phyloP scores from a whole-genome alignment of 2,888 invertebrate species.

The Adelognathus sp. region DNA sequence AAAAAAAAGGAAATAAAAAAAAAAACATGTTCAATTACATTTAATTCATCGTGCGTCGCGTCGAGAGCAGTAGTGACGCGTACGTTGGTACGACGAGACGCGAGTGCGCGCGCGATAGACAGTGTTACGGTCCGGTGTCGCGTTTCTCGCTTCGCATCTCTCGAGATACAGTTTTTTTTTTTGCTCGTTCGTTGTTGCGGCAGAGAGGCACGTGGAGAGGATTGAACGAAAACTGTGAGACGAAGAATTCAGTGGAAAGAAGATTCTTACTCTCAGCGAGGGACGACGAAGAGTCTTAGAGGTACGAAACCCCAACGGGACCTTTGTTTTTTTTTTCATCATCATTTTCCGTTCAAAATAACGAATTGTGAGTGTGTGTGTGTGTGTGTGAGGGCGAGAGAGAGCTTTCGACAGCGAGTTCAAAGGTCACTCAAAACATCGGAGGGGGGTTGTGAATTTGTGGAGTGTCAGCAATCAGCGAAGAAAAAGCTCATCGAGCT shows the following conservation, averaged over 20 bases:
- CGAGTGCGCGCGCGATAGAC: no score
- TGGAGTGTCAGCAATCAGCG: not conserved
- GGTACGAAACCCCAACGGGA: not conserved
- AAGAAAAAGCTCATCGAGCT: not conserved
- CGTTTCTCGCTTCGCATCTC: conserved; percentile 26
- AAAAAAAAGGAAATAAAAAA: no score
- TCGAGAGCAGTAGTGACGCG: conserved; percentile 68
- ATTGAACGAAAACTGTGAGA: not conserved
- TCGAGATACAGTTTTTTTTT: conserved; percentile 20
- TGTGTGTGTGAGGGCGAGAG: conserved; percentile 7
- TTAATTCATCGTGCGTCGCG: conserved; percentile 74
- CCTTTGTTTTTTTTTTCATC: not conserved
- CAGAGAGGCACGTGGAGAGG: conserved; percentile 39
- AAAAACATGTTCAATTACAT: conserved; percentile 78
- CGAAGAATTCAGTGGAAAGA: not conserved
- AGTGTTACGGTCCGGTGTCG: conserved; percentile 41
- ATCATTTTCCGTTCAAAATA: not conserved
- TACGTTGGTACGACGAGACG: conserved; percentile 53
- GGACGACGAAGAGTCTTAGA: not conserved
- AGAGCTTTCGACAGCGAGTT: conserved; percentile 11
- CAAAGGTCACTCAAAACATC: conserved; percentile 43
- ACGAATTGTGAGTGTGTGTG: no score
- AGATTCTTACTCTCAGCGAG: conserved; percentile 1
- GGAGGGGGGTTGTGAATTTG: conserved; percentile 42
- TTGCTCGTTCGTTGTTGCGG: no score